Evolutionary conservation across 2,888 invertebrate species (phyloP), one percentile per base, ranked within the genome.

Genomic region (Esperia sulphurella): DNA sequence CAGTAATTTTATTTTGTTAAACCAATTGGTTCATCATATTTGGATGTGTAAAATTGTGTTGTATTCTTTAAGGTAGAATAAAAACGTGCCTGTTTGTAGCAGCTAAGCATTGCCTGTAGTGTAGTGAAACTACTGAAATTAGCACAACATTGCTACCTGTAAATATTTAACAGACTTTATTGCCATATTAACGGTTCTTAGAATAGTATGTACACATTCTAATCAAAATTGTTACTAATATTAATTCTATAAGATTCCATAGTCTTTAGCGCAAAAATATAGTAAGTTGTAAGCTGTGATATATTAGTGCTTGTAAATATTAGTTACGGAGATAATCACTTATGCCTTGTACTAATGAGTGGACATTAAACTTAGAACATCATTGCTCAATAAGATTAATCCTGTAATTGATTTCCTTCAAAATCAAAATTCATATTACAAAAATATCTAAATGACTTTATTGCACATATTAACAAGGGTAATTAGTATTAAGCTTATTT

Each of bases 221-320:
- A 31, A n/a, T 31, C 39, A 30, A 33, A 45, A 9, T 40, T 38
- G 21, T 44, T 28, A n/a, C 33, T 12, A 39, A 12, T n/a, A 14
- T 8, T 39, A 39, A 33, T 21, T 33, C 30, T 33, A 9, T 31
- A 33, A 33, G 50, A 57, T 59, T 60, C 55, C 52, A 52, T 63
- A 61, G 58, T 65, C 56, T 61, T 60, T 71, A 68, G 70, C 71
- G 72, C 71, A 71, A 64, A n/a, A 71, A 35, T 35, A 21, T 21
- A 21, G 69, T 77, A 76, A 78, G 74, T 79, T 70, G 61, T 80
- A 77, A 83, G 86, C 86, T 86, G 88, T 88, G 87, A 87, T 88
- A 87, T 84, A 85, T 2, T 21, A 5, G 81, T 71, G 82, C 79
- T 79, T 86, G 82, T 86, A 83, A 79, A 79, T 80, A 76, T 71